phyloP scores from a whole-genome alignment of 1,140 invertebrate genomes.

The Drosophila insularis region DNA sequence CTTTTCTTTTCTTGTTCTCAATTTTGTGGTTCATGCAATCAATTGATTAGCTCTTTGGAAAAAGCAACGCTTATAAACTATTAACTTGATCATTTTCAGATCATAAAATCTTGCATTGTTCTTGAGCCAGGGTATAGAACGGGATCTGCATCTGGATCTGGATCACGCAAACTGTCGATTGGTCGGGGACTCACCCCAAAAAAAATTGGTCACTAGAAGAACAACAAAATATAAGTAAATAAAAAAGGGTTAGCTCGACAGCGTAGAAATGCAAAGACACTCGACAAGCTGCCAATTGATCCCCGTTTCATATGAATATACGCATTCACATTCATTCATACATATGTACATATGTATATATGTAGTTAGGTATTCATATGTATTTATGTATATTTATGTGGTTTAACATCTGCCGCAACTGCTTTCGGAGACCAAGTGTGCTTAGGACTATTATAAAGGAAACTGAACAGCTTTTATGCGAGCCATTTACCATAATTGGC shows the following conservation, averaged over 20 bases:
- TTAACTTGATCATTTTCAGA: slow-evolving; percentile 37
- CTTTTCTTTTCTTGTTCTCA: slow-evolving; percentile 35
- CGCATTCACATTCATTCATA: neutral
- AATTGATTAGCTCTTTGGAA: slow-evolving; percentile 65
- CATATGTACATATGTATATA: slow-evolving; percentile 5
- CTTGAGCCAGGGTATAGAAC: neutral
- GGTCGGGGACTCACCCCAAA: neutral
- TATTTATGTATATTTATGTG: slow-evolving; percentile 49
- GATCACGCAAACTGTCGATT: neutral
- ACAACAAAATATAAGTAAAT: neutral
- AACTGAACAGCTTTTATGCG: slow-evolving; percentile 54
- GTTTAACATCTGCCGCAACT: slow-evolving; percentile 74
- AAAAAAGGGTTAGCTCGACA: slow-evolving; percentile 32
- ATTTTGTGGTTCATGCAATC: slow-evolving; percentile 52
- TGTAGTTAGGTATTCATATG: no score
- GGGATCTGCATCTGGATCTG: slow-evolving; percentile 1
- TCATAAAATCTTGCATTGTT: slow-evolving; percentile 21
- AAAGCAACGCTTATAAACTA: slow-evolving; percentile 19
- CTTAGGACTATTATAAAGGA: slow-evolving; percentile 38
- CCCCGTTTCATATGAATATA: slow-evolving; percentile 22
- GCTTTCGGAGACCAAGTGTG: slow-evolving; percentile 47
- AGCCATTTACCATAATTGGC: slow-evolving; percentile 46
- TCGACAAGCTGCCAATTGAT: slow-evolving; percentile 66
- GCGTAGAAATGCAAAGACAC: slow-evolving; percentile 33
- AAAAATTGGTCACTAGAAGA: slow-evolving; percentile 3